A percentile compares a stretch with the other conserved stretches of the same genome.
Evolutionary conservation across 2,113 vertebrate species (phyloP).

Genomic region (Cygnus buccinator): DNA sequence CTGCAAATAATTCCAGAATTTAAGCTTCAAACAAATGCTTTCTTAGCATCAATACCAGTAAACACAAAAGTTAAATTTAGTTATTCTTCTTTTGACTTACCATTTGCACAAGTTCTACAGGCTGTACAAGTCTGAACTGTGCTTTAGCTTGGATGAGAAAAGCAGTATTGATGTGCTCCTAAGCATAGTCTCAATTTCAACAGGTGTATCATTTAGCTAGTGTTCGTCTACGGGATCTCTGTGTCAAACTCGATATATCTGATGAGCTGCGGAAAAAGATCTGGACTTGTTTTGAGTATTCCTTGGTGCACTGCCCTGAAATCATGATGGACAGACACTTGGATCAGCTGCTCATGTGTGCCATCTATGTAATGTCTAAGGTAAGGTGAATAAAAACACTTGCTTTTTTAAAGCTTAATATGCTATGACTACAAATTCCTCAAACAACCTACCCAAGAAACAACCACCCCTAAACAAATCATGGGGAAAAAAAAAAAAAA

Average conservation of each 20-base stretch:
- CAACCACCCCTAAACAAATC: not conserved
- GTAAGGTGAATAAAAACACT: conserved; percentile 34
- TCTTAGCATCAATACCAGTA: not conserved
- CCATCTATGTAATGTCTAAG: conserved; percentile 85
- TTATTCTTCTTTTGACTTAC: not conserved
- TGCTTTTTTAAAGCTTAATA: not conserved
- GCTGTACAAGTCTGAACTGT: not conserved
- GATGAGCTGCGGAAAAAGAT: conserved; percentile 83
- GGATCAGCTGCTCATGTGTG: conserved; percentile 86
- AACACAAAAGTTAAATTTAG: not conserved
- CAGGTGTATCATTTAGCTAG: conserved; percentile 85
- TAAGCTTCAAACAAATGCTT: not conserved
- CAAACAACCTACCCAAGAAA: not conserved
- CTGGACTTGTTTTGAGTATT: conserved; percentile 86
- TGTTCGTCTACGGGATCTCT: conserved; percentile 83
- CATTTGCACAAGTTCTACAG: not conserved
- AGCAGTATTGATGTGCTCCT: not conserved
- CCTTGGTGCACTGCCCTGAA: conserved; percentile 79
- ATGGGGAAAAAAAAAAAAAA: not conserved
- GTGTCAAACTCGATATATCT: conserved; percentile 79
- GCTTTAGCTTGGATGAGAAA: not conserved
- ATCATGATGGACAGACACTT: conserved; percentile 84
- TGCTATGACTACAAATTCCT: not conserved
- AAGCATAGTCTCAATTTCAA: not conserved
- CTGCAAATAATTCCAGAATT: not conserved